Evolutionary conservation across 2,797 vertebrate species (phyloP).

Genomic region (Enteromius unitaeniatus): DNA sequence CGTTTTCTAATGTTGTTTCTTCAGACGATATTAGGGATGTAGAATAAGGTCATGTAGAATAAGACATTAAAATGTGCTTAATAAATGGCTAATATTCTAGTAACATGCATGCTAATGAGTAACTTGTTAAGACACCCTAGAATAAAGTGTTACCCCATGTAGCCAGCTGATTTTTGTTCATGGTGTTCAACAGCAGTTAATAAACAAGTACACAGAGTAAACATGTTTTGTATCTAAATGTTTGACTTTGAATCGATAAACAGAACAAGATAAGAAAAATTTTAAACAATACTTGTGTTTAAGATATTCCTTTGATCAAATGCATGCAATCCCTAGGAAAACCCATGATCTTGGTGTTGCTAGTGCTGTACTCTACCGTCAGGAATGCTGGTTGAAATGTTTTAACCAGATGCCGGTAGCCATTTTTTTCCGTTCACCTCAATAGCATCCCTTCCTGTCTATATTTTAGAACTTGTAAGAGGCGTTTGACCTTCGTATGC

Average conservation of each 20-base stretch:
- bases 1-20: background rate
- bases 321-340: background rate
- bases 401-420: conserved; percentile 33
- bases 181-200: background rate
- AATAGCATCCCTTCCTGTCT: conserved; percentile 12
- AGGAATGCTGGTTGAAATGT: conserved; percentile 28
- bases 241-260: background rate
- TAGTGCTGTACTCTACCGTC: background rate
- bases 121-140: too few relatives aligned
- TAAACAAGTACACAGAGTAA: background rate
- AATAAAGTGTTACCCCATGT: too few relatives aligned
- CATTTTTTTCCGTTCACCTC: conserved; percentile 24
- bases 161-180: too few relatives aligned
- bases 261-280: background rate
- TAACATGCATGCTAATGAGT: too few relatives aligned
- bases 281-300: background rate
- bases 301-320: background rate
- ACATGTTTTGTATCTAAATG: background rate
- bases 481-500: conserved; percentile 58
- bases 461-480: conserved; percentile 41
- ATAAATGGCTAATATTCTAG: too few relatives aligned
- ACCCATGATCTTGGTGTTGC: background rate
- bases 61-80: too few relatives aligned
- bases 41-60: too few relatives aligned
- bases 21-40: background rate